Evolutionary conservation across 2,113 vertebrate genomes (phyloP).

Genomic region (Chloropsis cyanopogon): DNA sequence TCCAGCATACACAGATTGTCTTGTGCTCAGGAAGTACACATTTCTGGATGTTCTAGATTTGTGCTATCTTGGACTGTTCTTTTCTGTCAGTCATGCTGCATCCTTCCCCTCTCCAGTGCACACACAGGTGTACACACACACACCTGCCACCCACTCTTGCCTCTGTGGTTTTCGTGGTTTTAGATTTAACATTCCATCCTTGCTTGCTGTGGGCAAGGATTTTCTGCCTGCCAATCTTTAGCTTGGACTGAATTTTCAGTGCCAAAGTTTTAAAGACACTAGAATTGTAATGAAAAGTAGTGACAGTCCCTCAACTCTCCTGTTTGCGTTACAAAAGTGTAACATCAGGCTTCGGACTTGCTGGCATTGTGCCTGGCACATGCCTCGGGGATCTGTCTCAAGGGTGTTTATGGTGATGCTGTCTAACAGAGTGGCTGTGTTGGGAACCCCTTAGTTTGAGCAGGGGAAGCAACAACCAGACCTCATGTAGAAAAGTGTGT

Average conservation of each 20-base stretch:
- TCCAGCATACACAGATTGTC: background rate
- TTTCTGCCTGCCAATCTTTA: background rate
- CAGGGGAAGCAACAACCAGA: background rate
- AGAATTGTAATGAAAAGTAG: background rate
- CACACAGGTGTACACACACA: rapidly evolving
- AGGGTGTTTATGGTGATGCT: background rate
- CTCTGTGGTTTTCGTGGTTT: background rate
- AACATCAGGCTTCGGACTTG: background rate
- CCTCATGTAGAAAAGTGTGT: background rate
- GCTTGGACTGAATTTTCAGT: background rate
- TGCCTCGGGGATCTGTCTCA: background rate
- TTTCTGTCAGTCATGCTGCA: background rate
- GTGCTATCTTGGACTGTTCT: background rate
- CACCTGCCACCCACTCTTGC: background rate
- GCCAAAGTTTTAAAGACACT: background rate
- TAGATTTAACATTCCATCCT: background rate
- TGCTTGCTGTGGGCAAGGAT: background rate
- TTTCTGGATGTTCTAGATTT: background rate
- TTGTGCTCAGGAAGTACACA: background rate
- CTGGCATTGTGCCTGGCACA: background rate
- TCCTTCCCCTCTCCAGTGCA: rapidly evolving
- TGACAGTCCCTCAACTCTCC: background rate
- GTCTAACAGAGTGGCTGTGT: background rate
- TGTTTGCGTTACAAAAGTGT: background rate
- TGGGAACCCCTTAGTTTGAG: background rate